Evolutionary conservation across 2,797 vertebrate species (phyloP), one percentile per base, ranked within the genome.

Genomic region (Hoplostethus mediterraneus): DNA sequence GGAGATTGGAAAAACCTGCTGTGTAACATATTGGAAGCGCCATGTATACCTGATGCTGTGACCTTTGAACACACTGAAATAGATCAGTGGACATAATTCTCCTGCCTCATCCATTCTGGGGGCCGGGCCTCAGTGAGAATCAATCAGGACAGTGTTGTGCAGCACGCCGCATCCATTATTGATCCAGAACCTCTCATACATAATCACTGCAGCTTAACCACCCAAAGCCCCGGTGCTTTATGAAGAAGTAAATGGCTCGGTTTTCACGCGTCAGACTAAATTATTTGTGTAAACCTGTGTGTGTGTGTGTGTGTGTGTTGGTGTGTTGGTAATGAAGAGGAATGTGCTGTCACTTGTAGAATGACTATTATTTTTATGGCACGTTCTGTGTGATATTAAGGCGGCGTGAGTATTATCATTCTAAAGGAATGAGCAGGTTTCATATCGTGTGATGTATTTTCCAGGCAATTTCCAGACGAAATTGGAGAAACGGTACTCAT

Each of bases 201-300:
- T 93, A 92, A 92, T 93, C 92, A 92, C 89, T 85, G 87, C 86
- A 81, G 90, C 89, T 85, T 85, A 92, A 93, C 56, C 83, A 91
- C 87, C 80, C 80, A 72, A 54, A 54, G 73, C 75, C 79, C 48
- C 42, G 68, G 40, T 57, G 71, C 75, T 89, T 87, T 85, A 90
- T 91, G 85, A 91, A 83, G 87, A 90, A 73, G 83, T 82, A 84
- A 88, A 89, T 85, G 63, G 81, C 82, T 85, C 75, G 58, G 63
- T 63, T 6, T 75, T 81, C 83, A 81, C 74, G 75, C 77, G 56
- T 86, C 79, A 42, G 53, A 56, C 58, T 63, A 57, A 84, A 85
- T 77, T 70, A 80, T 85, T 77, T 82, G 65, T 61, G 69, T 62
- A 71, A 79, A 54, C 14, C 57, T 68, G 49, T 33, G 56, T 60